Conservation (phyloP, 2,888 invertebrate genomes). For the Myathropa florea region DNA sequence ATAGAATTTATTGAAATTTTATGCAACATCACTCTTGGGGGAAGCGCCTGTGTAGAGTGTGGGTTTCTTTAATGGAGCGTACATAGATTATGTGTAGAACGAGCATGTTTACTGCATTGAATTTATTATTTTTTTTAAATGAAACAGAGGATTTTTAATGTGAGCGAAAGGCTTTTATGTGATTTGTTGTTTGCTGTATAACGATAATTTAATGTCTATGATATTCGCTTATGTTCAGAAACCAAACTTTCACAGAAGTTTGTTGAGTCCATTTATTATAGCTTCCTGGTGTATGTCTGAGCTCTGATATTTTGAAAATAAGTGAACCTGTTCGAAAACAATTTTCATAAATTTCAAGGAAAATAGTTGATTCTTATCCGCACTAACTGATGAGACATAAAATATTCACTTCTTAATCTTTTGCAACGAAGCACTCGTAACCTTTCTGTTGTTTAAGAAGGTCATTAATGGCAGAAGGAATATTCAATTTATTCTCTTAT, state of each 20-base stretch:
- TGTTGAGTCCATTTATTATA: not conserved
- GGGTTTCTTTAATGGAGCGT: conserved; percentile 9
- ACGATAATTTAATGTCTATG: not conserved
- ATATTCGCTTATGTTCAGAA: not conserved
- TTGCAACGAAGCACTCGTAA: no score
- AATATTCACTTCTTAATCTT: no score
- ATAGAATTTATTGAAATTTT: conserved; percentile 33
- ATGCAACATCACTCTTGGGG: conserved; percentile 1
- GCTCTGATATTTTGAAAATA: not conserved
- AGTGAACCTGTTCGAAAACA: not conserved
- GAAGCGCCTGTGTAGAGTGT: not conserved
- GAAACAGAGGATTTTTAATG: not conserved
- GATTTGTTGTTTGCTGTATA: not conserved
- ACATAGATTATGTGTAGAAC: conserved; percentile 16
- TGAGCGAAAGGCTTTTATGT: not conserved
- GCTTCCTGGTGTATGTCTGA: not conserved
- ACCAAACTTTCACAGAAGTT: not conserved
- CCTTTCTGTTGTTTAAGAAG: no score
- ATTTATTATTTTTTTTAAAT: not conserved
- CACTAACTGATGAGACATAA: not conserved
- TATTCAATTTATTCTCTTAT: no score
- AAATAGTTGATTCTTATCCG: not conserved
- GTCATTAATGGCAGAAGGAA: no score
- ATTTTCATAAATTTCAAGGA: not conserved
- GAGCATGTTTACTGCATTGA: conserved; percentile 23